phyloP scores from a whole-genome alignment of 37 sponge, comb jelly and placozoan genomes.

The Beroe forskalii region DNA sequence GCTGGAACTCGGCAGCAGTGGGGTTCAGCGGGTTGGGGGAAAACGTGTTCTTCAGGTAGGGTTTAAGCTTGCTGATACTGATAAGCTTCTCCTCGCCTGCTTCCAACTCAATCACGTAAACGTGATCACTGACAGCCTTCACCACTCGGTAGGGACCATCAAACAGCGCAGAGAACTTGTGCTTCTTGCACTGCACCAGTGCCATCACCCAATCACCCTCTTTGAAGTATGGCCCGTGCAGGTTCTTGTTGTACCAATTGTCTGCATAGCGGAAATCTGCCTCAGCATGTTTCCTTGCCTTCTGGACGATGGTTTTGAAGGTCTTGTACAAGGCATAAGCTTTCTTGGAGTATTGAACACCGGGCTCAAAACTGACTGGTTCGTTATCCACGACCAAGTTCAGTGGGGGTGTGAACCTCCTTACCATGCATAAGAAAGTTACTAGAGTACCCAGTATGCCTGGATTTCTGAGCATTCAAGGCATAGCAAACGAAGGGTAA shows the following conservation, averaged over 20 bases:
- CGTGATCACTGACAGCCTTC: neutral
- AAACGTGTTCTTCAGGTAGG: too few species aligned
- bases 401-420: neutral
- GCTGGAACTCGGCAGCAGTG: too few species aligned
- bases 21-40: too few species aligned
- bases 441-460: too few species aligned
- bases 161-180: neutral
- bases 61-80: neutral
- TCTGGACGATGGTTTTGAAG: neutral
- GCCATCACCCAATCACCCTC: neutral
- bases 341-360: neutral
- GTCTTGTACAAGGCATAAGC: neutral
- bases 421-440: constrained; percentile 15
- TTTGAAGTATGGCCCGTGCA: neutral
- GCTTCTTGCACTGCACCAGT: neutral
- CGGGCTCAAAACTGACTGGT: neutral
- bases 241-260: constrained; percentile 1
- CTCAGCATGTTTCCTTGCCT: neutral
- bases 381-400: neutral
- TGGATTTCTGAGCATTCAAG: too few species aligned
- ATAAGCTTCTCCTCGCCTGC: neutral
- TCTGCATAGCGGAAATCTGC: neutral
- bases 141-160: neutral
- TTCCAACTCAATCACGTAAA: neutral
- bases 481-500: too few species aligned